Percentiles rank a stretch among this genome's conserved stretches.
These are phyloP conservation scores for Aporophyla nigra DNA, from an alignment of 2,888 invertebrate genomes.

Conservation along the genomic window DNA sequence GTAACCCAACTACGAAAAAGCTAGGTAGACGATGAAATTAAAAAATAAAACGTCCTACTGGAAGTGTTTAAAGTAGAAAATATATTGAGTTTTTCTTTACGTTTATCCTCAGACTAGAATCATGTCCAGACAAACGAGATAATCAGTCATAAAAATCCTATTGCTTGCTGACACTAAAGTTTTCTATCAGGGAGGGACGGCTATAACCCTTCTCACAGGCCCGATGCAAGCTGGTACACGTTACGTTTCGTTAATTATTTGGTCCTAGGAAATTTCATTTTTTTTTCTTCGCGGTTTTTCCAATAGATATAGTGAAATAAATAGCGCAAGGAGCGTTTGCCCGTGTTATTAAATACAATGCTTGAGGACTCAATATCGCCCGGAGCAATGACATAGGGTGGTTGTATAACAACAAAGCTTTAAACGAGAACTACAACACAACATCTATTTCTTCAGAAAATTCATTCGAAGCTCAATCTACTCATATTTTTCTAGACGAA, in stretches of 20 bases:
- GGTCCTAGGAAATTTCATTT: not conserved
- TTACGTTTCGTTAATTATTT: not conserved
- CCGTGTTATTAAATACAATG: not conserved
- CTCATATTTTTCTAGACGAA: slow-evolving; percentile 7
- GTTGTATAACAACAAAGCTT: not conserved
- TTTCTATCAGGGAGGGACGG: not conserved
- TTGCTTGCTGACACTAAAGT: not conserved
- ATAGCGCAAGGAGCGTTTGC: too few relatives aligned
- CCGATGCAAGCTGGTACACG: not conserved
- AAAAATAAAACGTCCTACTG: not conserved
- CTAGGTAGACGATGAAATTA: not conserved
- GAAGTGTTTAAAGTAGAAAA: not conserved
- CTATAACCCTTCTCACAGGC: not conserved
- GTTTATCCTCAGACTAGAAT: not conserved
- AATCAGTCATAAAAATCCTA: not conserved
- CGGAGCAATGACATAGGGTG: not conserved
- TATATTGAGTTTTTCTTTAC: not conserved
- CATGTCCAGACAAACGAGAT: not conserved
- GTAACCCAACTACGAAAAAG: not conserved
- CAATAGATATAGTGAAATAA: not conserved
- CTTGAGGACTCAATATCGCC: not conserved
- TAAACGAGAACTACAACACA: not conserved
- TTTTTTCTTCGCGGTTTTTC: not conserved
- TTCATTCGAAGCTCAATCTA: not conserved
- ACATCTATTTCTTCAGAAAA: not conserved